A percentile compares a stretch with the other conserved stretches of the same genome.
Evolutionary conservation across 2,113 vertebrate species (phyloP).

Genomic region (Aix galericulata): DNA sequence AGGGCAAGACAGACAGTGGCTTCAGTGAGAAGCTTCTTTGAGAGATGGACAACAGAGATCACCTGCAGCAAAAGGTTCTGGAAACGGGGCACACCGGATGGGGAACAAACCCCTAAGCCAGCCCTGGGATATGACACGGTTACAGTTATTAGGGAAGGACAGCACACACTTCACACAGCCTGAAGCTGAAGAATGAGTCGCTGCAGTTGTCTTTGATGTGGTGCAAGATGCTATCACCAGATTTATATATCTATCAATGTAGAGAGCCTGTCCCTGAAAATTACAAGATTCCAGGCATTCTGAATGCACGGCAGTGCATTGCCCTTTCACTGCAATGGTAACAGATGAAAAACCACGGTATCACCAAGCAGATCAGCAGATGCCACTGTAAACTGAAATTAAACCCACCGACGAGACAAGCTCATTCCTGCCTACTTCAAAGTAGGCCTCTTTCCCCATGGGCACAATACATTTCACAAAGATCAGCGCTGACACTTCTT

Average conservation of each 20-base stretch:
- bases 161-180: background rate
- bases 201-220: background rate
- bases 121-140: rapidly evolving
- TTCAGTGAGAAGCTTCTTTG: background rate
- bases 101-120: background rate
- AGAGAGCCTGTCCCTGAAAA: background rate
- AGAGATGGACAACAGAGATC: background rate
- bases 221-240: slow-evolving; percentile 41
- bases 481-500: slow-evolving; percentile 22
- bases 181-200: background rate
- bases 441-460: slow-evolving; percentile 41
- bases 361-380: slow-evolving; percentile 49
- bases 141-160: background rate
- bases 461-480: slow-evolving; percentile 58
- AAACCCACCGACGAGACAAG: slow-evolving; percentile 49
- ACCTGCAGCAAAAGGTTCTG: background rate
- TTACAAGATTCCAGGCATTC: slow-evolving; percentile 57
- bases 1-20: background rate
- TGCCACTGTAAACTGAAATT: slow-evolving; percentile 64
- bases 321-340: background rate
- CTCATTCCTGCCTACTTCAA: slow-evolving; percentile 65
- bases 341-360: slow-evolving; percentile 39
- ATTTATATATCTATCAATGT: slow-evolving; percentile 31
- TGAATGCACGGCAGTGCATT: background rate
- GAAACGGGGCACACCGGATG: background rate